Evolutionary conservation across 1,140 invertebrate species (phyloP).

Genomic region (Orius insidiosus): DNA sequence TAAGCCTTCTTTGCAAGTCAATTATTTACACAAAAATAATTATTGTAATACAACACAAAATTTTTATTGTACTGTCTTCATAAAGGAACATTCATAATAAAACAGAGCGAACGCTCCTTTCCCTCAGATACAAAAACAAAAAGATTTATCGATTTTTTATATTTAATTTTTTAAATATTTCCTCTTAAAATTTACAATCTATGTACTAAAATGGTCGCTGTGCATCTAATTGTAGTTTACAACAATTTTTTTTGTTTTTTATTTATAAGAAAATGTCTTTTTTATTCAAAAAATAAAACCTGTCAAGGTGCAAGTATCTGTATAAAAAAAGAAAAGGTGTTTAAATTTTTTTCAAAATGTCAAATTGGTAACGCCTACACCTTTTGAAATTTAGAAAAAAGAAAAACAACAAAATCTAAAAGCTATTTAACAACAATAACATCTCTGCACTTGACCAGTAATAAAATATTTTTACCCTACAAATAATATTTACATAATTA

Average conservation of each 20-base stretch:
- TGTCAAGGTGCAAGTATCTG: conserved; percentile 8
- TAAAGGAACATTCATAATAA: too few relatives aligned
- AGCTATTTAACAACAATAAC: neutral
- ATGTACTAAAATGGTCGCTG: conserved; percentile 9
- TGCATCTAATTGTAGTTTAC: conserved; percentile 5
- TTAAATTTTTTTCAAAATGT: conserved; percentile 1
- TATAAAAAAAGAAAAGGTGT: neutral
- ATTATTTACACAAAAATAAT: too few relatives aligned
- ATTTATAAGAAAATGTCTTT: neutral
- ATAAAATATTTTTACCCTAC: neutral
- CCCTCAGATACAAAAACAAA: neutral
- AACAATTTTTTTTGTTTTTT: neutral
- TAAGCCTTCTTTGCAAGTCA: too few relatives aligned
- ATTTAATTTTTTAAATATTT: conserved; percentile 2
- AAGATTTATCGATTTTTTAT: conserved; percentile 5
- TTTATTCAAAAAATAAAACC: conserved; percentile 1
- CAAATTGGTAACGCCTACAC: conserved; percentile 7
- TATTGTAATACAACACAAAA: too few relatives aligned
- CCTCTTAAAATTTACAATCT: conserved; percentile 9
- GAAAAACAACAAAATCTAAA: conserved; percentile 1
- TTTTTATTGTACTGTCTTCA: too few relatives aligned
- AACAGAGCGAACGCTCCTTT: too few relatives aligned
- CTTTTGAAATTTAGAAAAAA: conserved; percentile 4
- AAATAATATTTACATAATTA: neutral
- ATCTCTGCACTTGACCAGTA: too few relatives aligned